These are phyloP conservation scores for Ceyx melanurus DNA, from an alignment of 2,113 vertebrate genomes.

Conservation along the genomic window DNA sequence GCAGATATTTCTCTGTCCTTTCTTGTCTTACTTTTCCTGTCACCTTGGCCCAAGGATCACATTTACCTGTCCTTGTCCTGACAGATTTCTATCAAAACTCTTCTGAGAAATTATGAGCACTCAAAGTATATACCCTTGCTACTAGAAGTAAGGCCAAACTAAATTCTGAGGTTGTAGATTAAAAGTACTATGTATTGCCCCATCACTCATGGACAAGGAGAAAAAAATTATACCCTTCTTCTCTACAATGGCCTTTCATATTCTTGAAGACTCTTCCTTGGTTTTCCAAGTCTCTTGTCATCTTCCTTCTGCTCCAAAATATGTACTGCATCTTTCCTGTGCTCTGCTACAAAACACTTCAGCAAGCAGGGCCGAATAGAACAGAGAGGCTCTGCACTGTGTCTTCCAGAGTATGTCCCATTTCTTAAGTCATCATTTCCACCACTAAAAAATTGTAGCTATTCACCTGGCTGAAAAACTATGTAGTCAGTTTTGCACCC, in stretches of 20 bases:
- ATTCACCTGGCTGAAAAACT: not conserved
- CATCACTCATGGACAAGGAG: not conserved
- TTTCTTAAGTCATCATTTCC: not conserved
- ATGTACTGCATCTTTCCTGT: not conserved
- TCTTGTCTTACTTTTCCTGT: not conserved
- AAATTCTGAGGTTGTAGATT: not conserved
- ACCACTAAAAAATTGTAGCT: not conserved
- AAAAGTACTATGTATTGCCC: not conserved
- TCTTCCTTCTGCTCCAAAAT: not conserved
- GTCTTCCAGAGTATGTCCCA: not conserved
- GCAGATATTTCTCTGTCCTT: not conserved
- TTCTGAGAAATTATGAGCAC: not conserved
- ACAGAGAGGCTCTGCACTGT: not conserved
- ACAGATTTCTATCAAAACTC: not conserved
- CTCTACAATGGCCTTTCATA: not conserved
- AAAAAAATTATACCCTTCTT: not conserved
- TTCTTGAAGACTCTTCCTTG: not conserved
- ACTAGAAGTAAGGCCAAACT: not conserved
- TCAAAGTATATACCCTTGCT: not conserved
- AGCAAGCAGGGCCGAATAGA: accelerated
- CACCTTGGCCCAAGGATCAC: not conserved
- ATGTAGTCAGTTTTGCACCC: not conserved
- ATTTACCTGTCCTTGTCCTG: not conserved
- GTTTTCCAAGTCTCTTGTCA: not conserved
- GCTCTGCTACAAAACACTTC: not conserved